phyloP scores from a whole-genome alignment of 2,888 invertebrate genomes.

The Cryptocephalus primarius region DNA sequence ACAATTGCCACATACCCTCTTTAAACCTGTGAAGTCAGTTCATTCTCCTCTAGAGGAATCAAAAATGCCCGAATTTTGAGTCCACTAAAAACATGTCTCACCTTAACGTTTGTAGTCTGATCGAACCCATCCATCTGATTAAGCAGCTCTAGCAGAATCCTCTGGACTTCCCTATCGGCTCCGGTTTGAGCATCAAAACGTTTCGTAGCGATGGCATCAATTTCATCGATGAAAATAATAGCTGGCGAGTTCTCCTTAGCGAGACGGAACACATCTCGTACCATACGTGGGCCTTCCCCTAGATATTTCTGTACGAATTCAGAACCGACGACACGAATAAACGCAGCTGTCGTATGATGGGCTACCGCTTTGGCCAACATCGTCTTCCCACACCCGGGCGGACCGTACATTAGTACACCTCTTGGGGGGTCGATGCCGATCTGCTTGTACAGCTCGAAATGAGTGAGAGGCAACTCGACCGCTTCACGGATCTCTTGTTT shows the following conservation, averaged over 20 bases:
- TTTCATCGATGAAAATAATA: constrained; percentile 99
- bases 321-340: constrained; percentile 97
- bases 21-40: too few relatives aligned
- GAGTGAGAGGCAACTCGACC: constrained; percentile 94
- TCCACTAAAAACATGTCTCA: constrained; percentile 20
- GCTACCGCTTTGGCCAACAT: constrained; percentile 99
- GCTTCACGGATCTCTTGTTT: constrained; percentile 99
- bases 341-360: constrained; percentile 97
- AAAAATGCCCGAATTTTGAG: too few relatives aligned
- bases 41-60: too few relatives aligned
- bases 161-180: constrained; percentile 95
- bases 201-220: constrained; percentile 99
- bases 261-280: constrained; percentile 94
- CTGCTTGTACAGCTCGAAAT: constrained; percentile 97
- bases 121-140: constrained; percentile 99
- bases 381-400: constrained; percentile 99
- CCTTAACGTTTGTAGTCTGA: constrained; percentile 99
- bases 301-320: constrained; percentile 99
- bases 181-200: constrained; percentile 97
- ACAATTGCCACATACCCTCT: too few relatives aligned
- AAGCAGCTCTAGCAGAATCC: constrained; percentile 89
- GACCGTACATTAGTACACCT: constrained; percentile 92
- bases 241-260: constrained; percentile 99
- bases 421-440: constrained; percentile 95
- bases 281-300: constrained; percentile 99